A percentile compares a stretch with the other conserved stretches of the same genome.
Conservation (phyloP, 2,113 vertebrate species). For the zebrafish (Danio rerio) region GRCz12tu NC_133195.1:30309001-30309500, state of each 20-base stretch:
- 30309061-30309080: background rate
- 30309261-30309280: background rate
- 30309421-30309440: conserved; percentile 21
- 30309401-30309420: background rate
- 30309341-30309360: background rate
- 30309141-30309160: background rate
- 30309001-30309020: background rate
- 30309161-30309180: background rate
- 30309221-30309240: background rate
- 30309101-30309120: background rate
- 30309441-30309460: conserved; percentile 12
- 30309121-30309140: background rate
- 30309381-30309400: background rate
- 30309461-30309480: conserved; percentile 34
- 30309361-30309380: background rate
- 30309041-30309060: background rate
- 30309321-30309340: background rate
- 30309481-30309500: conserved; percentile 46
- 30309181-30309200: background rate
- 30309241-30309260: background rate
- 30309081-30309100: too few relatives aligned
- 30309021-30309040: background rate
- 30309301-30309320: conserved; percentile 22
- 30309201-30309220: background rate
- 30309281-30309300: background rate